These are phyloP conservation scores for Tyria jacobaeae DNA, from an alignment of 2,888 invertebrate species.

Conservation along the genomic window DNA sequence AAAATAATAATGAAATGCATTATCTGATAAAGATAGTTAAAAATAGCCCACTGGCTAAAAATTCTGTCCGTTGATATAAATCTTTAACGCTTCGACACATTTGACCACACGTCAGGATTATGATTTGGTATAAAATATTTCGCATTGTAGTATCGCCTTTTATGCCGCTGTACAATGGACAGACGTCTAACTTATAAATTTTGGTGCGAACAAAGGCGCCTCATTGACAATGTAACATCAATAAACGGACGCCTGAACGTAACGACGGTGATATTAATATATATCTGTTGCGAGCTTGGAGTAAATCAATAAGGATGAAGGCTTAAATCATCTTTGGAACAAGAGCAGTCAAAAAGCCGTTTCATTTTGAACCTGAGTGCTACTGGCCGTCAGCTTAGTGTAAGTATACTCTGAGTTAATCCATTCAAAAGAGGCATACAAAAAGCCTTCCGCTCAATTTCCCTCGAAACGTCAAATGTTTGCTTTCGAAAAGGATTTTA, in stretches of 20 bases:
- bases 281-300: conserved; percentile 73
- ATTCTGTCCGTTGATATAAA: conserved; percentile 69
- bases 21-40: conserved; percentile 44
- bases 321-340: conserved; percentile 66
- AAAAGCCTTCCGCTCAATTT: conserved; percentile 80
- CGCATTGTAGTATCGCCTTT: conserved; percentile 69
- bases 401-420: conserved; percentile 57
- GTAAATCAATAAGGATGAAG: conserved; percentile 80
- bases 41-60: conserved; percentile 61
- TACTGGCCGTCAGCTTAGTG: conserved; percentile 66
- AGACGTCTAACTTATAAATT: conserved; percentile 83
- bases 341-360: conserved; percentile 49
- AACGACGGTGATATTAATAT: conserved; percentile 75
- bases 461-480: conserved; percentile 83
- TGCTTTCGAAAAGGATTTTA: conserved; percentile 82
- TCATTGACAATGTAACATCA: conserved; percentile 81
- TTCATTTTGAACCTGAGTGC: conserved; percentile 55
- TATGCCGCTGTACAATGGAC: conserved; percentile 72
- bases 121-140: conserved; percentile 79
- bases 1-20: conserved; percentile 33
- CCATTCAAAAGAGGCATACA: conserved; percentile 62
- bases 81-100: conserved; percentile 83
- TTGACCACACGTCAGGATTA: conserved; percentile 83
- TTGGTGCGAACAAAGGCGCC: conserved; percentile 84
- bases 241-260: conserved; percentile 71